These are phyloP conservation scores for Ictalurus punctatus DNA, from an alignment of 2,113 vertebrate species.

Conservation along the genomic window DNA sequence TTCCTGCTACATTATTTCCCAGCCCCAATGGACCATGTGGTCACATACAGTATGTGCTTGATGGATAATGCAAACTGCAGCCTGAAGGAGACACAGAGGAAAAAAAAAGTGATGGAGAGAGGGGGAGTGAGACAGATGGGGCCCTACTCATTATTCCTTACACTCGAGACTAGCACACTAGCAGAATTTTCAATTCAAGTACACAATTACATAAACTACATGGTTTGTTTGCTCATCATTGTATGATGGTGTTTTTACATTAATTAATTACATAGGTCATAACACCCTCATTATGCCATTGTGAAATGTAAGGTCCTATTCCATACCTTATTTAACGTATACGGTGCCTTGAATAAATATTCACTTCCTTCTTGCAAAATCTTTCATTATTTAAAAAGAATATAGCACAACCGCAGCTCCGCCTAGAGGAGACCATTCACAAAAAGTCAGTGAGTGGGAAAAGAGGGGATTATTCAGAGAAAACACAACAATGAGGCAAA, in stretches of 20 bases:
- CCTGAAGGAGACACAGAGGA: neutral
- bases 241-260: neutral
- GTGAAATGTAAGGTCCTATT: neutral
- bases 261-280: neutral
- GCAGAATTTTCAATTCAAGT: neutral
- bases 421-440: neutral
- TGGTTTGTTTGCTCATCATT: neutral
- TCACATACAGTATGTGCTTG: slow-evolving; percentile 20
- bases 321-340: neutral
- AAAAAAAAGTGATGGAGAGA: neutral
- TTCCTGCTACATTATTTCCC: neutral
- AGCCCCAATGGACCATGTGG: slow-evolving; percentile 9
- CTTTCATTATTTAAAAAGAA: neutral
- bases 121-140: slow-evolving; percentile 15
- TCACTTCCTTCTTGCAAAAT: neutral
- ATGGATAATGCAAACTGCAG: slow-evolving; percentile 23
- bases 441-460: neutral
- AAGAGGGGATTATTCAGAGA: neutral
- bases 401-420: neutral
- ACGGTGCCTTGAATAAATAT: neutral
- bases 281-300: neutral
- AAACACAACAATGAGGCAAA: neutral
- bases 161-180: neutral
- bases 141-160: neutral
- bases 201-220: neutral